Conservation (phyloP, 2,113 vertebrate species). For the Nibea coibor region DNA sequence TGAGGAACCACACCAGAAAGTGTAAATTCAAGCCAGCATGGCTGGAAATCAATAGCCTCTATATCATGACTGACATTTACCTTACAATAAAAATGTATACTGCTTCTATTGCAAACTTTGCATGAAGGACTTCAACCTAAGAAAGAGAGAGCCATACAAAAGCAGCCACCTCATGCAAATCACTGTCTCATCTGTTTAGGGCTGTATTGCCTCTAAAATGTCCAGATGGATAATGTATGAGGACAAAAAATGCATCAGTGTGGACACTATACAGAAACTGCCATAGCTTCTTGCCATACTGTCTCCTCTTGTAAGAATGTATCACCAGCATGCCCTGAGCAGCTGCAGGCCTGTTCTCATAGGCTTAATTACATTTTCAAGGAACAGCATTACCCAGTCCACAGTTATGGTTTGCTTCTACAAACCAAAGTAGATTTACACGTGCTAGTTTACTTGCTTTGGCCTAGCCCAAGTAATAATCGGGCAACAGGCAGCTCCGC, state of each 20-base stretch:
- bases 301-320: neutral
- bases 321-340: neutral
- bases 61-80: conserved; percentile 44
- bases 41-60: conserved; percentile 47
- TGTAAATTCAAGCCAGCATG: conserved; percentile 32
- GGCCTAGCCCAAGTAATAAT: conserved; percentile 53
- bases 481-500: conserved; percentile 33
- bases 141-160: conserved; percentile 14
- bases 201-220: neutral
- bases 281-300: neutral
- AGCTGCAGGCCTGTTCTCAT: conserved; percentile 5
- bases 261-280: neutral
- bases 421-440: neutral
- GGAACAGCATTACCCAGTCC: neutral
- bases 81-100: conserved; percentile 38
- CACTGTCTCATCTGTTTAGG: neutral
- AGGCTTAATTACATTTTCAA: conserved; percentile 17
- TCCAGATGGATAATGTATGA: neutral
- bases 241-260: neutral
- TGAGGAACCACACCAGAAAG: conserved; percentile 38
- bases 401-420: conserved; percentile 3
- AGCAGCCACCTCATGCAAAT: conserved; percentile 21
- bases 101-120: conserved; percentile 31
- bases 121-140: conserved; percentile 20
- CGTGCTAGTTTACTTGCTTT: conserved; percentile 21